Conservation (phyloP, 1,140 invertebrate species). For the Pseudobourletiella spinata region DNA sequence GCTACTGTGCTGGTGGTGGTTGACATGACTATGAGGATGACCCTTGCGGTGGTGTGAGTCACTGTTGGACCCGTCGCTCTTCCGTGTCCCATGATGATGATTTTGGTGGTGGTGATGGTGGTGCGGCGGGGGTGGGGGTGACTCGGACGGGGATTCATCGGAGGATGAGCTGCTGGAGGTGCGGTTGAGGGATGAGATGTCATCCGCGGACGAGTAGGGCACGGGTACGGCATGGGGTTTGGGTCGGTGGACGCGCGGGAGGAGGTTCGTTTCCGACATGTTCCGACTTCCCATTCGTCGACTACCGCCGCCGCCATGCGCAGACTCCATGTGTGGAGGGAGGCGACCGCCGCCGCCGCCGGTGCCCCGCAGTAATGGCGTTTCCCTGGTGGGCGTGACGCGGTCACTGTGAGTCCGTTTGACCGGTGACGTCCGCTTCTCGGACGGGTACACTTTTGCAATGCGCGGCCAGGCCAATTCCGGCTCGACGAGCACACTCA, state of each 20-base stretch:
- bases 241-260: constrained; percentile 13
- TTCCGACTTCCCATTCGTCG: constrained; percentile 21
- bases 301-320: not conserved
- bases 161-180: constrained; percentile 69
- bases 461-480: constrained; percentile 34
- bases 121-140: constrained; percentile 54
- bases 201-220: constrained; percentile 64
- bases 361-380: not conserved
- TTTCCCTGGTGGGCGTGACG: constrained; percentile 32
- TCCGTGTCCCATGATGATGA: not conserved
- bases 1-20: too few relatives aligned
- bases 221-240: constrained; percentile 22
- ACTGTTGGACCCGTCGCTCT: not conserved
- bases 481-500: constrained; percentile 10
- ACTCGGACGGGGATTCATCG: constrained; percentile 54
- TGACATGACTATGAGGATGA: not conserved
- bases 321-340: not conserved
- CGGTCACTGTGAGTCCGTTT: constrained; percentile 35
- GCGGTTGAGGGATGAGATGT: constrained; percentile 64
- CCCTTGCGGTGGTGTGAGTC: not conserved
- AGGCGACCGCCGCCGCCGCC: not conserved
- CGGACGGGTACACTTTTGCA: constrained; percentile 33
- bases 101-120: too few relatives aligned
- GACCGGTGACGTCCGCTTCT: constrained; percentile 33
- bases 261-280: constrained; percentile 26